Evolutionary conservation across 2,797 vertebrate species (phyloP).

Genomic region (Vultur gryphus): DNA sequence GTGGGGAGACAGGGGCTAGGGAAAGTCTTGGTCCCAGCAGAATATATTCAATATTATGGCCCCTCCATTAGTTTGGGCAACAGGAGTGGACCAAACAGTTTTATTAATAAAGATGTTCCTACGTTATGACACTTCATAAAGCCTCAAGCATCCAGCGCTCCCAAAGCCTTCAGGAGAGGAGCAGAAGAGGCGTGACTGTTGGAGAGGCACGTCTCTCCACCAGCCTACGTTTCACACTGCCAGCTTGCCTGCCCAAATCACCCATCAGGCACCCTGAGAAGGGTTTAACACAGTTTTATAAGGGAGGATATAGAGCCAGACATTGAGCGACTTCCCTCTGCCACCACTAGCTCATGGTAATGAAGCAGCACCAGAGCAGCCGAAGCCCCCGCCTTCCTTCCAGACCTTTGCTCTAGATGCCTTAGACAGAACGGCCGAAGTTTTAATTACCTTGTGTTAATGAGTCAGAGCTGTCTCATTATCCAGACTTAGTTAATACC

Average conservation of each 20-base stretch:
- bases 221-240: background rate
- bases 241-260: background rate
- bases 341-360: background rate
- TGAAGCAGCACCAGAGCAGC: background rate
- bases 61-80: background rate
- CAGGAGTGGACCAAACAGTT: background rate
- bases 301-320: background rate
- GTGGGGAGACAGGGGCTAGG: background rate
- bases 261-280: background rate
- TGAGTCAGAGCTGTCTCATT: background rate
- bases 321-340: background rate
- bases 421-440: background rate
- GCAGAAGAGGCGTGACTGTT: background rate
- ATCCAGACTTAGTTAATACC: background rate
- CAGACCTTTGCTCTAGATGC: background rate
- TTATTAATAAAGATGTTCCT: background rate
- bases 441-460: background rate
- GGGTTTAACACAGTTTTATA: background rate
- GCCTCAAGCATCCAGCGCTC: fast-evolving
- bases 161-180: background rate
- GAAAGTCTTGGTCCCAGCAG: background rate
- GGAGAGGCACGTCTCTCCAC: background rate
- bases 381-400: background rate
- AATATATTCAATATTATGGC: background rate
- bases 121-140: fast-evolving